phyloP scores from a whole-genome alignment of 1,140 invertebrate genomes.

The Aphis craccivora region DNA sequence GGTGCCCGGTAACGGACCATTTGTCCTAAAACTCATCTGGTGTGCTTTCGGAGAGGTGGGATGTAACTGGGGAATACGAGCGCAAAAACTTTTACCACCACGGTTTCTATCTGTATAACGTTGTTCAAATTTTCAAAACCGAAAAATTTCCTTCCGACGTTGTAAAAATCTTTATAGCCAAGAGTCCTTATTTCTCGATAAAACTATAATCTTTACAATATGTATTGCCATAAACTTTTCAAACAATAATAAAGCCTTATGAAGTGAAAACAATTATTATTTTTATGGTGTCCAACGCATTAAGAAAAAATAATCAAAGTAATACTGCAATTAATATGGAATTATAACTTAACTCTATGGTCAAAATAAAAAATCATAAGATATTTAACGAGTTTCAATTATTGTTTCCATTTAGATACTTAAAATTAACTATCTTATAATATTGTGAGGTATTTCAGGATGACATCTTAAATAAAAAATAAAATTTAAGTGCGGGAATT shows the following conservation, averaged over 20 bases:
- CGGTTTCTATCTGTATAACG: not conserved
- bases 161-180: not conserved
- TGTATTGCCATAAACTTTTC: constrained; percentile 10
- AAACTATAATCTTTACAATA: not conserved
- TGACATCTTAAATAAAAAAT: not conserved
- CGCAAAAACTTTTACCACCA: not conserved
- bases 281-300: not conserved
- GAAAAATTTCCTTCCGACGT: not conserved
- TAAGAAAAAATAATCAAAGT: not conserved
- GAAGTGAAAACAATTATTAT: constrained; percentile 20
- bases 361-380: not conserved
- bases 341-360: not conserved
- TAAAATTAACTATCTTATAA: not conserved
- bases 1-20: constrained; percentile 26
- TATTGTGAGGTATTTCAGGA: not conserved
- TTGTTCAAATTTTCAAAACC: constrained; percentile 11
- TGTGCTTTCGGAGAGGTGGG: not conserved
- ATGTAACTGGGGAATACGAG: not conserved
- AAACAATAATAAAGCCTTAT: not conserved
- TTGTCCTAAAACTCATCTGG: constrained; percentile 32
- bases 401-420: not conserved
- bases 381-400: not conserved
- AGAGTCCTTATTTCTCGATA: not conserved
- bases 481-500: not conserved
- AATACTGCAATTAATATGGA: not conserved